Conservation (phyloP, 2,113 vertebrate genomes). For the Suricata suricatta region DNA sequence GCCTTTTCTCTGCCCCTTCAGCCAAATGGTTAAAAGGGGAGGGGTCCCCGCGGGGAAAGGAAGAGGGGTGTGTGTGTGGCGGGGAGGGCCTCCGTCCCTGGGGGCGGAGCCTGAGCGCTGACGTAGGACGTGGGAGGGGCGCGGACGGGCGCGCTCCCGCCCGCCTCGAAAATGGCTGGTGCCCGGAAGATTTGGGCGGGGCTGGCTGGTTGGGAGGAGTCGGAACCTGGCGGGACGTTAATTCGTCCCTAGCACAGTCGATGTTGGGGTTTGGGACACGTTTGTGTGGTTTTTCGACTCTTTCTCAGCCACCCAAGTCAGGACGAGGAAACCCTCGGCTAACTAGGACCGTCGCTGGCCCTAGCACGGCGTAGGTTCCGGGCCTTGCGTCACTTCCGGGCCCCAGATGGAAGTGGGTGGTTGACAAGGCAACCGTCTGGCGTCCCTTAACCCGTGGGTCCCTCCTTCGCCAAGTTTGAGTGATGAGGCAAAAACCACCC, state of each 20-base stretch:
- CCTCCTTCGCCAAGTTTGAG: neutral
- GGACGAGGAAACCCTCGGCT: neutral
- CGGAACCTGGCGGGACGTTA: neutral
- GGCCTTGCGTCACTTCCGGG: conserved; percentile 71
- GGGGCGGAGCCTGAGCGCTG: neutral
- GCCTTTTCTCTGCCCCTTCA: neutral
- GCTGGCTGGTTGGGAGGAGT: neutral
- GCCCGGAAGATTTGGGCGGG: fast-evolving
- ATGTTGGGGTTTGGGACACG: neutral
- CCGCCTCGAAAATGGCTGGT: neutral
- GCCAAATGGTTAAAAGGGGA: conserved; percentile 3
- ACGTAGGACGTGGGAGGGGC: conserved; percentile 24
- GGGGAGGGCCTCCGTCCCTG: neutral
- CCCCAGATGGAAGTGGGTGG: conserved; percentile 47
- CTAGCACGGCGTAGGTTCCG: neutral
- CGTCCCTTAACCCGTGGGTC: conserved; percentile 41
- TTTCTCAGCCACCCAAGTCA: neutral
- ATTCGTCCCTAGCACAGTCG: neutral
- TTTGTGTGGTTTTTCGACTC: neutral
- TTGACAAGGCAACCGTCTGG: conserved; percentile 74
- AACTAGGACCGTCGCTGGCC: neutral
- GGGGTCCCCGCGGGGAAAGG: conserved; percentile 18
- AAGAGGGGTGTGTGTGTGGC: conserved; percentile 57
- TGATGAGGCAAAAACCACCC: neutral
- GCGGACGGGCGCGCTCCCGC: neutral